These are phyloP conservation scores for Prionace glauca DNA, from an alignment of 2,797 vertebrate species.

Conservation along the genomic window DNA sequence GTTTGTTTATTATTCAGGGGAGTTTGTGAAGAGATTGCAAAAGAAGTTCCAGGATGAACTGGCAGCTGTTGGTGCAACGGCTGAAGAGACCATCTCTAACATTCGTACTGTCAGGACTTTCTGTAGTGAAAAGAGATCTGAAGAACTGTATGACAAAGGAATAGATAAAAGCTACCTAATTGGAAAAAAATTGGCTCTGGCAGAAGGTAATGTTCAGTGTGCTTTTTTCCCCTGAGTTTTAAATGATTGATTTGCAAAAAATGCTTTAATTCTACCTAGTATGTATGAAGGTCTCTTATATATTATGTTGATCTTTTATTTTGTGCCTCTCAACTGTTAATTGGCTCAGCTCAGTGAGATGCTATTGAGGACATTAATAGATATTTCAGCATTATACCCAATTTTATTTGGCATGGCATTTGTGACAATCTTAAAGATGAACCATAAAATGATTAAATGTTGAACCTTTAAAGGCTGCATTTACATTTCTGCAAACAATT, in stretches of 20 bases:
- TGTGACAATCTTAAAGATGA: neutral
- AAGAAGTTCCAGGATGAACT: constrained; percentile 37
- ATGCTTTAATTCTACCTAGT: neutral
- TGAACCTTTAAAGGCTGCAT: neutral
- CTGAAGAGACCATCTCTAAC: constrained; percentile 38
- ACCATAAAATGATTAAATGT: neutral
- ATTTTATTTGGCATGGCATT: neutral
- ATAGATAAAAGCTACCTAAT: constrained; percentile 35
- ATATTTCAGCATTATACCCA: neutral
- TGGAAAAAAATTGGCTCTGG: constrained; percentile 29
- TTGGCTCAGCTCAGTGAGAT: neutral
- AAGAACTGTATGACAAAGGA: constrained; percentile 25
- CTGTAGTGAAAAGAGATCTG: constrained; percentile 33
- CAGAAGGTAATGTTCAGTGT: neutral
- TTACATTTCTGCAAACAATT: neutral
- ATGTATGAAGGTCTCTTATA: neutral
- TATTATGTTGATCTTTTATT: neutral
- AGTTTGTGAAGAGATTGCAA: constrained; percentile 37
- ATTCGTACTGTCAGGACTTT: constrained; percentile 37
- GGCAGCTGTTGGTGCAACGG: constrained; percentile 23
- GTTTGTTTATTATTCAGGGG: neutral
- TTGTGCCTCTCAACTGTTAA: neutral
- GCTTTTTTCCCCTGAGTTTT: neutral
- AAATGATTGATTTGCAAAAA: neutral
- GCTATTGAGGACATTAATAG: neutral